These are phyloP conservation scores for Netta rufina DNA, from an alignment of 2,797 vertebrate species.

Conservation along the genomic window DNA sequence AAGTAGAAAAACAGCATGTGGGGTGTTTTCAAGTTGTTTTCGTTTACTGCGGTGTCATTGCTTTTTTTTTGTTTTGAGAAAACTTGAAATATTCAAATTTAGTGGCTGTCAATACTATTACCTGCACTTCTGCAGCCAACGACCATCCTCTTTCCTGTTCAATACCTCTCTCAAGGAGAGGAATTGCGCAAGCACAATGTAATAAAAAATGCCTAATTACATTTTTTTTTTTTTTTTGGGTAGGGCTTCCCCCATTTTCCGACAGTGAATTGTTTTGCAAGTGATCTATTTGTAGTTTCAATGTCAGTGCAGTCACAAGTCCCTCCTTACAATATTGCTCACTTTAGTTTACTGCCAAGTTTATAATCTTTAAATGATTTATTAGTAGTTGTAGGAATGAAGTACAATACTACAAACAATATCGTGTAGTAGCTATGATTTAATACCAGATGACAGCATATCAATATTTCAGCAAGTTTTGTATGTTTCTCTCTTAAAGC, in stretches of 20 bases:
- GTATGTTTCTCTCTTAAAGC: not conserved
- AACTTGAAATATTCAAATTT: conserved; percentile 8
- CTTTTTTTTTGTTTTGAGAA: not conserved
- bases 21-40: not conserved
- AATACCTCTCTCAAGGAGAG: not conserved
- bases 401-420: not conserved
- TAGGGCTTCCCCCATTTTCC: not conserved
- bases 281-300: not conserved
- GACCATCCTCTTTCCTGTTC: not conserved
- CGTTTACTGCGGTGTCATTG: not conserved
- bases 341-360: not conserved
- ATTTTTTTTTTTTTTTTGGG: not conserved
- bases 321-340: not conserved
- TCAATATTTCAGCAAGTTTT: not conserved
- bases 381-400: not conserved
- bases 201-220: not conserved
- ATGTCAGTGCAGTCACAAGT: not conserved
- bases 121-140: not conserved
- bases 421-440: not conserved
- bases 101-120: not conserved
- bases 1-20: not conserved
- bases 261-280: not conserved
- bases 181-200: not conserved
- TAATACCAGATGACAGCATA: not conserved
- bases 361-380: not conserved